These are phyloP conservation scores for Torymus auratus DNA, from an alignment of 2,888 invertebrate species.

Conservation along the genomic window DNA sequence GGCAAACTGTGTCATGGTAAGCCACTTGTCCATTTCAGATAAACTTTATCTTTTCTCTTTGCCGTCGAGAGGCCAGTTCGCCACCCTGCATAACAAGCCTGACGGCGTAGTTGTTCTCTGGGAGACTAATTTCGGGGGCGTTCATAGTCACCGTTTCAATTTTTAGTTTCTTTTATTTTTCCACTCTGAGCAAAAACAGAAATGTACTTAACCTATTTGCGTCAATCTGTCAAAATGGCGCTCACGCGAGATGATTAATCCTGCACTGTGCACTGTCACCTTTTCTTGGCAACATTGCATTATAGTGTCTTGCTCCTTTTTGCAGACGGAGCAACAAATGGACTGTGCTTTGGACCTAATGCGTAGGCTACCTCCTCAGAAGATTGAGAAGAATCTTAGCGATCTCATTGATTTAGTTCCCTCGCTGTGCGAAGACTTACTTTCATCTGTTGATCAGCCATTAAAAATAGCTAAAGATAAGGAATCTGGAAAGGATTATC, in stretches of 20 bases:
- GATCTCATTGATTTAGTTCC: constrained; percentile 98
- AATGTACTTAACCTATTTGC: constrained; percentile 57
- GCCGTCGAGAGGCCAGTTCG: too few species aligned
- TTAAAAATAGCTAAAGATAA: constrained; percentile 97
- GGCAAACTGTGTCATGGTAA: constrained; percentile 57
- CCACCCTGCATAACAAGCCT: too few species aligned
- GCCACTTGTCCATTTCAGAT: constrained; percentile 40
- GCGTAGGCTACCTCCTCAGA: constrained; percentile 98
- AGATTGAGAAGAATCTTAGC: constrained; percentile 98
- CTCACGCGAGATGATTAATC: constrained; percentile 30
- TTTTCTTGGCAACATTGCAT: not conserved
- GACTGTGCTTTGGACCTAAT: constrained; percentile 99
- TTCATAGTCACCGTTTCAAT: not conserved
- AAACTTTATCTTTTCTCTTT: not conserved
- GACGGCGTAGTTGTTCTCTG: too few species aligned
- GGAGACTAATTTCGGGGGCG: not conserved
- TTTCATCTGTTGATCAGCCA: constrained; percentile 98
- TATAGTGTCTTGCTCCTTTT: constrained; percentile 58
- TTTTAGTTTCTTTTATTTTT: not conserved
- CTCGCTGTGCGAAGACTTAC: constrained; percentile 95
- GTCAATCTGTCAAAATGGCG: constrained; percentile 58
- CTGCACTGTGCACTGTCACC: not conserved
- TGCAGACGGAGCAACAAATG: constrained; percentile 95
- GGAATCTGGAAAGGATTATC: constrained; percentile 96
- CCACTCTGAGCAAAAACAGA: constrained; percentile 31